These are phyloP conservation scores for Scaptomyza polygonia DNA, from an alignment of 2,888 invertebrate species.

Conservation along the genomic window DNA sequence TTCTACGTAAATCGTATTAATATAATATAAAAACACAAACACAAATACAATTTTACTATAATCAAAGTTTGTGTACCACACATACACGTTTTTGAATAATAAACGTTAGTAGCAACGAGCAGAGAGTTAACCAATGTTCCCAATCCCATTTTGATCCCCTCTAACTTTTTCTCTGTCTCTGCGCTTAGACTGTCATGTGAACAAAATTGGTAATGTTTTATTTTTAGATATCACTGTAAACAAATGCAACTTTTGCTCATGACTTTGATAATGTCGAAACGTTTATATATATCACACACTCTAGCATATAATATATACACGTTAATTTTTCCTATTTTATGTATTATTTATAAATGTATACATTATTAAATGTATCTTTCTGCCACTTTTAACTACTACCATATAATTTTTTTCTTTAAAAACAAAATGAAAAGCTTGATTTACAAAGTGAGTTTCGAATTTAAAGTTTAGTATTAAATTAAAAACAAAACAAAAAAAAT, in stretches of 20 bases:
- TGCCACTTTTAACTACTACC: slow-evolving; percentile 54
- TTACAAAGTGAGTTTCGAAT: slow-evolving; percentile 80
- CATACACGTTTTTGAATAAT: slow-evolving; percentile 31
- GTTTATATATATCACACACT: slow-evolving; percentile 35
- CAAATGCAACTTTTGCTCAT: slow-evolving; percentile 73
- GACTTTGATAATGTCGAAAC: slow-evolving; percentile 59
- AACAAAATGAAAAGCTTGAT: slow-evolving; percentile 51
- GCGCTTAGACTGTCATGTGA: slow-evolving; percentile 62
- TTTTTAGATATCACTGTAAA: slow-evolving; percentile 73
- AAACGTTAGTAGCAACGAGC: slow-evolving; percentile 18
- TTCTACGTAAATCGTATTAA: slow-evolving; percentile 53
- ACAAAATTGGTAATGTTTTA: slow-evolving; percentile 65
- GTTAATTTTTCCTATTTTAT: slow-evolving; percentile 41
- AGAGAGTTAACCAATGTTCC: slow-evolving; percentile 29
- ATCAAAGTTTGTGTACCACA: slow-evolving; percentile 49
- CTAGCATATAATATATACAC: slow-evolving; percentile 38
- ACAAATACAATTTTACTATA: slow-evolving; percentile 62
- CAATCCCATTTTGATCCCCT: neutral
- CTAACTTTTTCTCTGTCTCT: slow-evolving; percentile 16
- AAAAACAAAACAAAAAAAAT: slow-evolving; percentile 29
- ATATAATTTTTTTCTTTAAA: slow-evolving; percentile 38
- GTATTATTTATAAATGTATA: slow-evolving; percentile 57
- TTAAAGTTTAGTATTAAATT: slow-evolving; percentile 73
- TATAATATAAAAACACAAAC: slow-evolving; percentile 32
- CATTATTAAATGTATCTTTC: slow-evolving; percentile 47